Percentiles rank a stretch among this genome's conserved stretches.
Evolutionary conservation across 2,888 invertebrate genomes (phyloP).

Genomic region (Drosophila histrio): DNA sequence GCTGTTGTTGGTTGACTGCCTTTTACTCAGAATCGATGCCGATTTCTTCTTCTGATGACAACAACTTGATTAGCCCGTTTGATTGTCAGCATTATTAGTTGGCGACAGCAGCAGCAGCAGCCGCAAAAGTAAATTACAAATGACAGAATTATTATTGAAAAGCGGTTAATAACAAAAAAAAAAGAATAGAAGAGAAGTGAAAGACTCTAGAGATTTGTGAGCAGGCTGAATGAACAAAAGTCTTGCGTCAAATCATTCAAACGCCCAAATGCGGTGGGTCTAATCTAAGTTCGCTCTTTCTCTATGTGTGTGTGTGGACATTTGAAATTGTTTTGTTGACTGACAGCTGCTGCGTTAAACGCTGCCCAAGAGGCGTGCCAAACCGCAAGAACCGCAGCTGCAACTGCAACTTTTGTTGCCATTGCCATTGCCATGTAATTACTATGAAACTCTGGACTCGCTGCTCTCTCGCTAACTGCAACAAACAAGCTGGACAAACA

Average conservation of each 20-base stretch:
- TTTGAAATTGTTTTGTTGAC: slow-evolving; percentile 78
- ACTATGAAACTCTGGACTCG: slow-evolving; percentile 50
- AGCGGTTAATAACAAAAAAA: slow-evolving; percentile 41
- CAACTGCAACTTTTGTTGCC: slow-evolving; percentile 24
- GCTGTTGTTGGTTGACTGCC: slow-evolving; percentile 6
- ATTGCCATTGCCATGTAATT: slow-evolving; percentile 66
- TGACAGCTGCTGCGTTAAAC: slow-evolving; percentile 67
- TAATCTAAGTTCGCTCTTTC: not conserved
- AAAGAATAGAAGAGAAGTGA: not conserved
- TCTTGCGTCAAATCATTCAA: slow-evolving; percentile 66
- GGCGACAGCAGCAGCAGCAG: slow-evolving; percentile 64
- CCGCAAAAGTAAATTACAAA: slow-evolving; percentile 75
- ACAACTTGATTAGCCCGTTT: slow-evolving; percentile 72
- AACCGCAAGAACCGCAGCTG: slow-evolving; percentile 39
- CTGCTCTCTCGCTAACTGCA: slow-evolving; percentile 77
- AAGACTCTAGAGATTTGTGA: too few relatives aligned
- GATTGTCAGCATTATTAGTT: slow-evolving; percentile 61
- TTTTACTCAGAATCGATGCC: slow-evolving; percentile 74
- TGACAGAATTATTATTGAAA: slow-evolving; percentile 55
- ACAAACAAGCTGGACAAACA: slow-evolving; percentile 80
- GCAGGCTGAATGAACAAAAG: too few relatives aligned
- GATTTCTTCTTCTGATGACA: slow-evolving; percentile 77
- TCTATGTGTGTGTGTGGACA: slow-evolving; percentile 42
- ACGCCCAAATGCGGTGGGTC: slow-evolving; percentile 72
- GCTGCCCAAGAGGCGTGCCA: slow-evolving; percentile 56